Base-by-base conservation (phyloP, 2,888 invertebrate genomes). In the Xanthostigma xanthostigma region DNA sequence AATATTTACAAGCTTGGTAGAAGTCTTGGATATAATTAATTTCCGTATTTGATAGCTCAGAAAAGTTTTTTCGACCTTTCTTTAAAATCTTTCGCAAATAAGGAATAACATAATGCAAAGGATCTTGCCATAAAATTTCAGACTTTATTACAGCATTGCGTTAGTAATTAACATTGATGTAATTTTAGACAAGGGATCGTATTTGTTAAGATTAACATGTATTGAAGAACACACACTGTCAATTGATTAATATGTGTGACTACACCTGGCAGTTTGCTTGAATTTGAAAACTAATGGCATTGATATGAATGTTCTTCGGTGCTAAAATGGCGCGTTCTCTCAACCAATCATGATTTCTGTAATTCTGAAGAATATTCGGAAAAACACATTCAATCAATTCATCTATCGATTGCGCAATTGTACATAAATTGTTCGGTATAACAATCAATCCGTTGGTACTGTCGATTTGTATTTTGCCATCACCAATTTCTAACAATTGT, bases 301-400 rank as follows among this genome's bases (percentile, higher is more conserved):
- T n/a, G n/a, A n/a, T n/a, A n/a, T n/a, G n/a, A n/a, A n/a, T n/a
- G n/a, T n/a, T n/a, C n/a, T 53, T 53, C 10, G 49, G 17, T n/a
- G 43, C 50, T 36, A 46, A 50, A 27, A 50, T 50, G 37, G 38
- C 49, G 17, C 50, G 36, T 50, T 44, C 38, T 33, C 43, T 44
- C 13, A 55, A n/a, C 52, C 48, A 57, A 48, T 45, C 44, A 47
- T 51, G 51, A 50, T 57, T 51, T 49, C 48, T 50, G 49, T 49
- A 52, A 46, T 54, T 53, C 42, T 48, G 49, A 48, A 44, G 8
- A 53, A 59, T 50, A 54, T 57, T 48, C 50, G 58, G 54, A 46
- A 56, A 59, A 27, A 57, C 53, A 39, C 53, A 47, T 37, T 53
- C 45, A 51, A 57, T 53, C 36, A 56, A 51, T 51, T 55, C 52